Conservation (phyloP, 23 tunicate genomes). For the Phallusia fumigata region DNA sequence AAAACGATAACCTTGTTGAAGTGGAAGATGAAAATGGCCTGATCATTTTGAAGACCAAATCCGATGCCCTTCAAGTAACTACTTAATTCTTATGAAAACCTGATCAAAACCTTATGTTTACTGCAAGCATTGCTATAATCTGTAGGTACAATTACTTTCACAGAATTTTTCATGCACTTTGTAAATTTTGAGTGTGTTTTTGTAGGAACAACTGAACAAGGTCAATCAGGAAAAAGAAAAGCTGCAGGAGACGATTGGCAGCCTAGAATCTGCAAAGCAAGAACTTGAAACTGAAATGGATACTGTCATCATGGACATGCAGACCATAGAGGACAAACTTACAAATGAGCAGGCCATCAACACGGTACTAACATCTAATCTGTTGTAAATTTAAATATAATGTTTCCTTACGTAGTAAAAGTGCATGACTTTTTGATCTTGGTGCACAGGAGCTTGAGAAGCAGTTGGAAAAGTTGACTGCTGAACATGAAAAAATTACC, state of each 20-base stretch:
- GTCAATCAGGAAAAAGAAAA: constrained; percentile 29
- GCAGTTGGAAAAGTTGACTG: constrained; percentile 22
- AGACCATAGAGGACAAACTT: constrained; percentile 15
- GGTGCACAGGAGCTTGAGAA: constrained; percentile 22
- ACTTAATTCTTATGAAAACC: neutral
- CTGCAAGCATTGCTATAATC: too few species aligned
- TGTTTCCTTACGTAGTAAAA: neutral
- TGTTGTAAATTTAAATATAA: neutral
- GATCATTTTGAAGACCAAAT: constrained; percentile 74
- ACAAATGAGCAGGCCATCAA: constrained; percentile 13
- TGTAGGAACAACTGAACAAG: constrained; percentile 44
- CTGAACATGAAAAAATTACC: constrained; percentile 28
- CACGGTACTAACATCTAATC: neutral
- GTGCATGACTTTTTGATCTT: too few species aligned
- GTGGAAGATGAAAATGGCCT: constrained; percentile 89
- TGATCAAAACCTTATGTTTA: neutral
- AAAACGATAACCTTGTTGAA: constrained; percentile 69
- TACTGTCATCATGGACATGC: constrained; percentile 15
- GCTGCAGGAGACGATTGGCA: constrained; percentile 39
- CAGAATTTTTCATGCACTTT: neutral
- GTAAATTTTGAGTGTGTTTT: neutral
- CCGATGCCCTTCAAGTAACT: constrained; percentile 69
- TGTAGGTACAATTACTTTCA: too few species aligned
- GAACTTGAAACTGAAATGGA: constrained; percentile 20
- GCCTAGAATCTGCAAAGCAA: constrained; percentile 30